These are phyloP conservation scores for Heliocidaris erythrogramma DNA, from an alignment of 35 echinoderm and acorn worm genomes.

Conservation along the genomic window DNA sequence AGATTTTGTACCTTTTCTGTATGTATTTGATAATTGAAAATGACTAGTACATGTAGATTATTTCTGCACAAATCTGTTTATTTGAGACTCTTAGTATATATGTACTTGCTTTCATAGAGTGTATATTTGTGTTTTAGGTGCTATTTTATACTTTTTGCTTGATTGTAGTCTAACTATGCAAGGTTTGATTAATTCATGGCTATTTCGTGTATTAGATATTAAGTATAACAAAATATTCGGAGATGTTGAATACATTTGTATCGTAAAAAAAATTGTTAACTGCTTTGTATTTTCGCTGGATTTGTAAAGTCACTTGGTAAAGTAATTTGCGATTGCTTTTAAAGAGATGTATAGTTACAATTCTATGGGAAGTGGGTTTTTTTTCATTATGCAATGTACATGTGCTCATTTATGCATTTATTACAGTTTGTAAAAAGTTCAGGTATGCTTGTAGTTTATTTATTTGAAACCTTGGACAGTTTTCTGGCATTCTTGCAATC, in stretches of 20 bases:
- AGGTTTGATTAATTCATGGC: not conserved
- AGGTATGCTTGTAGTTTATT: too few relatives aligned
- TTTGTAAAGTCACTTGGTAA: too few relatives aligned
- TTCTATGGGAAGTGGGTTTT: not conserved
- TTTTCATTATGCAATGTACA: not conserved
- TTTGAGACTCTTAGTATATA: not conserved
- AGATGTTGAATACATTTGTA: not conserved
- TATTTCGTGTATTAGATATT: not conserved
- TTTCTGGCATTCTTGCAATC: too few relatives aligned
- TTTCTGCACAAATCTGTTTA: not conserved
- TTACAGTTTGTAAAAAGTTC: too few relatives aligned
- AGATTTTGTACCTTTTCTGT: not conserved
- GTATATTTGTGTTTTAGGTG: conserved; percentile 24
- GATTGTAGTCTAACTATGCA: not conserved
- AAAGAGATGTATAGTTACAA: too few relatives aligned
- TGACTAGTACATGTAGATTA: not conserved
- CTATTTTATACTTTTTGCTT: not conserved
- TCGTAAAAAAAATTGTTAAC: not conserved
- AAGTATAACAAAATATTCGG: not conserved
- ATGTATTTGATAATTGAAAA: not conserved
- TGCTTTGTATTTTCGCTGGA: not conserved
- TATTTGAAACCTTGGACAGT: too few relatives aligned
- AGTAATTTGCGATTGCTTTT: too few relatives aligned
- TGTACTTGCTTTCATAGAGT: conserved; percentile 20
- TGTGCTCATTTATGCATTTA: not conserved